Evolutionary conservation across 2,888 invertebrate species (phyloP), one percentile per base, ranked within the genome.

Genomic region (Lasioglossum lativentre): DNA sequence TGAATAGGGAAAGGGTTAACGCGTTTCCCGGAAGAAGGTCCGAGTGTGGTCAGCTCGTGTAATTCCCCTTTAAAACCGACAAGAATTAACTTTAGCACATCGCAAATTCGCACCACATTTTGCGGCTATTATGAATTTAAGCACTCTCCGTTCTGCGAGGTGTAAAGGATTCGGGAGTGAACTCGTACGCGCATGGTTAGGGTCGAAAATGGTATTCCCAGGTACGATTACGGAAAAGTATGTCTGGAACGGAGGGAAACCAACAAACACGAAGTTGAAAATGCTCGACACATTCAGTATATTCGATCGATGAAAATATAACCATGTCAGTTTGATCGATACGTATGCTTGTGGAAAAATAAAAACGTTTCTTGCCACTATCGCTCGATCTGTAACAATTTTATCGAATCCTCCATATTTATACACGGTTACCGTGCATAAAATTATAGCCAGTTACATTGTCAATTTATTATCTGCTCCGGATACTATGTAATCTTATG

Each of bases 81-180:
- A 88, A 91, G 93, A 92, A 93, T 93, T 92, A 93, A 93, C 92
- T 92, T 92, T 89, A 90, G 91, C 91, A 91, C 92, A 90, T 93
- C 93, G 91, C 93, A 93, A 93, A 93, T 93, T 93, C 93, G 91
- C 93, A 91, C 92, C 92, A 91, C 92, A 93, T 93, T 93, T 92
- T 90, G 90, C 90, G 90, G 91, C 93, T 89, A 92, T 93, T 92
- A 93, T 93, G 93, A 93, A 93, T 93, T 93, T 91, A 93, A 93
- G 92, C 92, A 89, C 80, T 82, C 88, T 75, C 78, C 75, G 70
- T 80, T 80, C 75, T 79, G 79, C 72, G 84, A 89, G 87, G 89
- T 90, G 87, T 83, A 88, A 88, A 82, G 91, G 86, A 88, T 70
- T 86, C 85, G 27, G 77, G 68, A 77, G 87, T 78, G 82, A 87